Percentiles rank a stretch among this genome's conserved stretches.
Conservation (phyloP, 2,888 invertebrate species). For the Odontomyia ornata region DNA sequence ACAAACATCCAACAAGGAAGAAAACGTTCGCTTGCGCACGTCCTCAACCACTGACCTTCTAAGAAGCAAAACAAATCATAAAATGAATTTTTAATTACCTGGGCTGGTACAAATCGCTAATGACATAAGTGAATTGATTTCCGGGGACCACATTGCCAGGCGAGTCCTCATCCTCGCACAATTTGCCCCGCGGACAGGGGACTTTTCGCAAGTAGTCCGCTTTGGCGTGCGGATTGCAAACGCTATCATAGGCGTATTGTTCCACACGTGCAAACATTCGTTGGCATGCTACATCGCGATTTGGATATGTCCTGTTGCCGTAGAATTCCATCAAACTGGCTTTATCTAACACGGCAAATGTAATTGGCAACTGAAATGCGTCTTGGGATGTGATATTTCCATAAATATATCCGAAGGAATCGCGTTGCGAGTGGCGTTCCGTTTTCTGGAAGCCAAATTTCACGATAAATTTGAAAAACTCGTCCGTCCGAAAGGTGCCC, state of each 20-base stretch:
- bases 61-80: slow-evolving; percentile 5
- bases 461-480: slow-evolving; percentile 90
- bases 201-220: slow-evolving; percentile 84
- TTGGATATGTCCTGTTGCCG: slow-evolving; percentile 73
- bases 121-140: slow-evolving; percentile 93
- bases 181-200: slow-evolving; percentile 78
- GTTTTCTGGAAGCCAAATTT: slow-evolving; percentile 98
- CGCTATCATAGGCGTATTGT: slow-evolving; percentile 82
- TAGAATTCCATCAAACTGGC: slow-evolving; percentile 90
- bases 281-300: slow-evolving; percentile 80
- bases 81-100: slow-evolving; percentile 68
- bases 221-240: slow-evolving; percentile 74
- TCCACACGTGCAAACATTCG: slow-evolving; percentile 88
- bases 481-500: slow-evolving; percentile 72
- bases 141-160: slow-evolving; percentile 85
- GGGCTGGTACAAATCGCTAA: slow-evolving; percentile 88
- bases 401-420: slow-evolving; percentile 94
- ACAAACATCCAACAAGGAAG: neutral
- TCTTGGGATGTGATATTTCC: slow-evolving; percentile 87
- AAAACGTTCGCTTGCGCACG: neutral
- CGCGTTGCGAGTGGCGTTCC: slow-evolving; percentile 81
- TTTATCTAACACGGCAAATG: slow-evolving; percentile 90
- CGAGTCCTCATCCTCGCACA: slow-evolving; percentile 89
- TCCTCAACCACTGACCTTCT: neutral
- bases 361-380: slow-evolving; percentile 73